These are phyloP conservation scores for Coronaproctus castanopsis DNA, from an alignment of 2,888 invertebrate genomes.

Conservation along the genomic window DNA sequence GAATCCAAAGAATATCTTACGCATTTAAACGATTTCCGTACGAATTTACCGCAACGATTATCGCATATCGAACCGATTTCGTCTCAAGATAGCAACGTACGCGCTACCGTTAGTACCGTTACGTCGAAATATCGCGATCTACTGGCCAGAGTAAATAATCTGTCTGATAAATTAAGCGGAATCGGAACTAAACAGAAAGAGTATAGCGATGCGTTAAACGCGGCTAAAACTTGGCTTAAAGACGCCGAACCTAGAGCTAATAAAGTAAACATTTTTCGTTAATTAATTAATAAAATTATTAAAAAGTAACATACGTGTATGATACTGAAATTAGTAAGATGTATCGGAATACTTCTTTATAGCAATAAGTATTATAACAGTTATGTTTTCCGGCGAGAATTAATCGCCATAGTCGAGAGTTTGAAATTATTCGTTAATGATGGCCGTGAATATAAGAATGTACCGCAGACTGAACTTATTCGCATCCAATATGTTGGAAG, in stretches of 20 bases:
- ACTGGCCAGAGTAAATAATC: conserved; percentile 54
- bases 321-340: too few species aligned
- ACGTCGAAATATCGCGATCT: conserved; percentile 63
- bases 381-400: too few species aligned
- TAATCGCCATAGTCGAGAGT: too few species aligned
- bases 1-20: conserved; percentile 80
- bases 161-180: conserved; percentile 61
- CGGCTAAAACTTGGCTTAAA: conserved; percentile 55
- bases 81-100: conserved; percentile 50
- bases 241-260: conserved; percentile 40
- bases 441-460: too few species aligned
- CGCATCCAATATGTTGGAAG: too few species aligned
- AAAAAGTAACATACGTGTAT: too few species aligned
- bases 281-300: too few species aligned
- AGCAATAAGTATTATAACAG: too few species aligned
- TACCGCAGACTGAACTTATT: too few species aligned
- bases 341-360: too few species aligned
- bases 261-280: conserved; percentile 31
- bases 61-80: conserved; percentile 51
- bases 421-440: too few species aligned
- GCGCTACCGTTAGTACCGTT: conserved; percentile 56
- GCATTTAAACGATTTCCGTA: conserved; percentile 68
- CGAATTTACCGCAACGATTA: conserved; percentile 58
- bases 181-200: conserved; percentile 56
- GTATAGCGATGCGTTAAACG: conserved; percentile 63